Evolutionary conservation across 2,797 vertebrate species (phyloP).

Genomic region (Naso thynnoides): DNA sequence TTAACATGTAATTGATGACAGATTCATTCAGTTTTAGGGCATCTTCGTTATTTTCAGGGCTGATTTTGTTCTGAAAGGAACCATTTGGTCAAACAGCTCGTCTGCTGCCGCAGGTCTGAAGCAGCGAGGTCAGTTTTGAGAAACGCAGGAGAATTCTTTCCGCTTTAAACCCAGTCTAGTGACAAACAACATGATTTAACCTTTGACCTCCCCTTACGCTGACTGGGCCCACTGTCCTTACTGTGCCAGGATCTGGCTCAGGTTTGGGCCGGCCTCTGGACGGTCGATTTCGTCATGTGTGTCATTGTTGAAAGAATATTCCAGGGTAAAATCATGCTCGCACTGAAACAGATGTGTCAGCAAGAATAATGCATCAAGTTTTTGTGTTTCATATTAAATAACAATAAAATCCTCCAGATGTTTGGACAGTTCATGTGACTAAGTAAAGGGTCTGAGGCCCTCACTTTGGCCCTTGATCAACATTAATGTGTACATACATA

Average conservation of each 20-base stretch:
- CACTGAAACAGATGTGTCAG: not conserved
- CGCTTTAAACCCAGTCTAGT: constrained; percentile 28
- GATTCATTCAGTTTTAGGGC: not conserved
- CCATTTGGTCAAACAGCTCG: not conserved
- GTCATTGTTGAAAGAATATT: not conserved
- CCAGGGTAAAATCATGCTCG: not conserved
- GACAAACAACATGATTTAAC: constrained; percentile 44
- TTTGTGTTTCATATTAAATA: not conserved
- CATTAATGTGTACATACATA: no score
- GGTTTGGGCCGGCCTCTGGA: not conserved
- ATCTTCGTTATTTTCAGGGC: not conserved
- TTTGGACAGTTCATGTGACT: not conserved
- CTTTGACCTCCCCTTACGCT: constrained; percentile 49
- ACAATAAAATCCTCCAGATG: not conserved
- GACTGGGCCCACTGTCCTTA: constrained; percentile 18
- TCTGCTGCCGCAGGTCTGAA: not conserved
- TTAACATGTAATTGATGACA: not conserved
- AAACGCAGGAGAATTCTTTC: constrained; percentile 1
- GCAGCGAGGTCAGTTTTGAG: not conserved
- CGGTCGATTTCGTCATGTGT: not conserved
- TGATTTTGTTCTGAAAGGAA: not conserved
- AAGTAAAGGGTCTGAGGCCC: not conserved
- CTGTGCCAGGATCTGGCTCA: not conserved
- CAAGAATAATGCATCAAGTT: not conserved
- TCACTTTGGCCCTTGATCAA: not conserved